Evolutionary conservation across 2,888 invertebrate species (phyloP).

Genomic region (Andrena praecox): DNA sequence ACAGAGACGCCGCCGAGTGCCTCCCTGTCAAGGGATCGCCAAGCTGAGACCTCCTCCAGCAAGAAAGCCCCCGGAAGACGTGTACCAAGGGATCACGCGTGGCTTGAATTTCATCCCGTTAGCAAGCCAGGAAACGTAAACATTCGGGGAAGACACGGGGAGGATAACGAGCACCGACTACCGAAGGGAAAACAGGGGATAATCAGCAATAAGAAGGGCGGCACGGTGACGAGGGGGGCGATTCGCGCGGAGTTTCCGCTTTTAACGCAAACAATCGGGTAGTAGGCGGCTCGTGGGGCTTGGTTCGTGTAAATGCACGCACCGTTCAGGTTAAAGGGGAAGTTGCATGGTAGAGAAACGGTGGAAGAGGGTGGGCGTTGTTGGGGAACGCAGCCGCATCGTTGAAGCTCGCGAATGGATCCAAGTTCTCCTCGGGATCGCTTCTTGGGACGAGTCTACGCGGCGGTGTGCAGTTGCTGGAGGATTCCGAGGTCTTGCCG

Average conservation of each 20-base stretch:
- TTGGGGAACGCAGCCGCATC: background rate
- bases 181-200: conserved; percentile 17
- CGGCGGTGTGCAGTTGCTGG: background rate
- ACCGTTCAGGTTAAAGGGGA: conserved; percentile 13
- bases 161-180: conserved; percentile 9
- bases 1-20: background rate
- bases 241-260: conserved; percentile 32
- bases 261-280: conserved; percentile 49
- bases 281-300: conserved; percentile 43
- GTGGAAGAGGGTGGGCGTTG: background rate
- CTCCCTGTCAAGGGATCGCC: no score
- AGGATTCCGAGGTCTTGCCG: background rate
- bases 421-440: conserved; percentile 29
- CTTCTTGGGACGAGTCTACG: conserved; percentile 14
- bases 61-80: background rate
- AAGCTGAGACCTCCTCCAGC: no score
- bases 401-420: conserved; percentile 22
- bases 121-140: background rate
- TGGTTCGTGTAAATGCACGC: conserved; percentile 47
- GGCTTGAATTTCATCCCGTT: conserved; percentile 8
- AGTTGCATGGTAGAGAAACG: conserved; percentile 10
- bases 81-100: background rate
- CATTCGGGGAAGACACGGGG: background rate
- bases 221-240: background rate
- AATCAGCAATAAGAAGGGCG: conserved; percentile 31